Percentiles rank a stretch among this genome's conserved stretches.
Evolutionary conservation across 2,113 vertebrate genomes (phyloP).

Genomic region (Desmodus rotundus): DNA sequence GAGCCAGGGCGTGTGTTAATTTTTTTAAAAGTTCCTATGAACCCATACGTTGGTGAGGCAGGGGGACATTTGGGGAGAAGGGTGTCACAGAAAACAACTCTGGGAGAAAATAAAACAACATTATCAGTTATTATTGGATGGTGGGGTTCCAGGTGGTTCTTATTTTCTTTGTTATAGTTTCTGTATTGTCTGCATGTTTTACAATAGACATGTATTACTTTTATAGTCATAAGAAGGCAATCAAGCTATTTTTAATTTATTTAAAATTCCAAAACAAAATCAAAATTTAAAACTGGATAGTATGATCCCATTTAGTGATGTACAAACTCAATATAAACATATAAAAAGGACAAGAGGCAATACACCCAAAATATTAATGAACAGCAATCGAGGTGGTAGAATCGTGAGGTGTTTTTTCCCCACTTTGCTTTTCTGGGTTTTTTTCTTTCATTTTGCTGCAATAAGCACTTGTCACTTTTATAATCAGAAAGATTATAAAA

Average conservation of each 20-base stretch:
- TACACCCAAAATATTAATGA: background rate
- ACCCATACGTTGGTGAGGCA: background rate
- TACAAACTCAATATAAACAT: background rate
- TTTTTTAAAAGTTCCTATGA: background rate
- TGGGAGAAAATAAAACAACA: background rate
- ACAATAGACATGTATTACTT: background rate
- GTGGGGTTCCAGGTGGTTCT: background rate
- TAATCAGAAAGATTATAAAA: background rate
- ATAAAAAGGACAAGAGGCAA: background rate
- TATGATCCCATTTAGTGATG: background rate
- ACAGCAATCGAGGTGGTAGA: background rate
- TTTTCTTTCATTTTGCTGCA: background rate
- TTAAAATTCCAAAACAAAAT: constrained; percentile 5
- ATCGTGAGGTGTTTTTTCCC: background rate
- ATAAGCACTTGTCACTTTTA: background rate
- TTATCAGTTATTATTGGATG: background rate
- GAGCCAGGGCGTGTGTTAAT: background rate
- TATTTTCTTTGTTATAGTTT: constrained; percentile 11
- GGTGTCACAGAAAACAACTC: background rate
- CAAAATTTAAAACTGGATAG: background rate
- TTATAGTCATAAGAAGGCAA: background rate
- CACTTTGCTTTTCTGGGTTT: background rate
- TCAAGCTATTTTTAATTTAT: background rate
- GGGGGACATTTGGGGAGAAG: background rate
- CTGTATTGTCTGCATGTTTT: background rate